Base-by-base conservation (phyloP, 1,140 invertebrate species). In the Trissolcus basalis region DNA sequence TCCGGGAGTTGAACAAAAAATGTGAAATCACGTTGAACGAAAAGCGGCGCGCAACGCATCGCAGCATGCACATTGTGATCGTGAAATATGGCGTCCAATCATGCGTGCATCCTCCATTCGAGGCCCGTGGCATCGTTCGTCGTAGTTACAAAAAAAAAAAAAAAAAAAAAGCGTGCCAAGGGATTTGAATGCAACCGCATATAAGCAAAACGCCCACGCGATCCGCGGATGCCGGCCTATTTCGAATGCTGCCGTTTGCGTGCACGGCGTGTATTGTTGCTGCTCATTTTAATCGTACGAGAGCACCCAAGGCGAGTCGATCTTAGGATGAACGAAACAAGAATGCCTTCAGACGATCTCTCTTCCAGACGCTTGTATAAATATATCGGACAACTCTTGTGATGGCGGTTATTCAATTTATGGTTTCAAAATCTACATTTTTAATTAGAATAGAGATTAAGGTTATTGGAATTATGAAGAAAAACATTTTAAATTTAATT, bases 251-350 rank as follows among this genome's bases (percentile, higher is more conserved):
- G 73, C 73, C 50, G 73, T 76, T 70, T 59, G 68, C 47, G 53
- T 71, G 56, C 49, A 48, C 47, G 64, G 12, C 47, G 65, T 59
- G 61, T 65, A 63, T 67, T 77, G 19, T 63, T 67, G 69, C 65
- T 69, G 77, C 67, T 69, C 74, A 81, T 80, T 81, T 79, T 79
- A 82, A 82, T 82, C 81, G 76, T 54, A 47, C 19, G 45, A 39
- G 56, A 44, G 58, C 35, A 50, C 76, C 65, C 41, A 50, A 67
- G 78, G 76, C 61, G 44, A 77, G 50, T 41, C 64, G 51, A 75
- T 78, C 78, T 63, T 55, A 64, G 68, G 77, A 71, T 70, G 65
- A 68, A 56, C 51, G 51, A 65, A 65, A 71, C 69, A 63, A 78
- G 69, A 67, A 49, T 27, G 67, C 60, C 59, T 48, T 50, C 44